Evolutionary conservation across 2,888 invertebrate species (phyloP), one percentile per base, ranked within the genome.

Genomic region (Mythimna lalbum): DNA sequence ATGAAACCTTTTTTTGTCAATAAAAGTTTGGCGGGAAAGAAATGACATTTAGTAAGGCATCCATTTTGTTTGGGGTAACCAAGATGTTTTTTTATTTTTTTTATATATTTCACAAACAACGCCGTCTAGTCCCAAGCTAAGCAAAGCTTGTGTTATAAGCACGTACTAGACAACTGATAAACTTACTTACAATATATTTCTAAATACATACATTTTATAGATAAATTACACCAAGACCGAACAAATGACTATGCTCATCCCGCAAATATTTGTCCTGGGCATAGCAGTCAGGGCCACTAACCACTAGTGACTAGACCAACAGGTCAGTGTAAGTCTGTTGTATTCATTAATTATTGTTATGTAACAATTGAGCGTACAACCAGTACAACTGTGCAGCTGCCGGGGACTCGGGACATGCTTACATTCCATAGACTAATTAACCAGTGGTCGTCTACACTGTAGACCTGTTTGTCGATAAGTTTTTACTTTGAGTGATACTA

Each of bases 361-460:
- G 66, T 76, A 85, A 80, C 27, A 64, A 76, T 67, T 72, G 52
- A 64, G 67, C 33, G 75, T 72, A 60, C 78, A 80, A 69, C 73
- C 76, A 80, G 75, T 72, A 60, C 78, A 80, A 69, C 73, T 78
- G 83, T 72, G 57, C 78, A 83, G 71, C 73, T 78, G 83, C 47
- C n/a, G 19, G 47, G 47, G 31, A 53, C 59, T 36, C 56, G 52
- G 66, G 70, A 73, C 69, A 70, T 64, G 49, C 59, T 43, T 27
- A 71, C 79, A 81, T 78, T 72, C 81, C 71, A 62, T 43, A 47
- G 59, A 69, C 53, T 76, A 83, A 85, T 83, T 85, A 76, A 65
- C 60, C 52, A 59, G 63, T 68, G 69, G 57, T 43, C 19, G 43
- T 43, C 17, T 43, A 43, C 43, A 43, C 56, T 76, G 60, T 21